phyloP scores from a whole-genome alignment of 2,888 invertebrate genomes.

The Antheraea assamensis region DNA sequence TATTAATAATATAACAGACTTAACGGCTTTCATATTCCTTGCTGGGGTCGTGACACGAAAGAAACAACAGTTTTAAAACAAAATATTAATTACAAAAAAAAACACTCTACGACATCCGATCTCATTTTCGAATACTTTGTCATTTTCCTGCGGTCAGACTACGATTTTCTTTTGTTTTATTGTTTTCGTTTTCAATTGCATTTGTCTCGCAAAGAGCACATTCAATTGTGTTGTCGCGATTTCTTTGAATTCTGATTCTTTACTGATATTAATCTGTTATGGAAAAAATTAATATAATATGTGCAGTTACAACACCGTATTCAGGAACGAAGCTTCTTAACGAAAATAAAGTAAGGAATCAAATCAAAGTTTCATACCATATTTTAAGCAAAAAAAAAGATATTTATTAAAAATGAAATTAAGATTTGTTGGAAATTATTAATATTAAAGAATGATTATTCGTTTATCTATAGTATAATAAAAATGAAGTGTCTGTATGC shows the following conservation, averaged over 20 bases:
- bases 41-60: constrained; percentile 29
- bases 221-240: neutral
- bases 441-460: no score
- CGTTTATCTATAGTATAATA: no score
- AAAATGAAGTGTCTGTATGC: no score
- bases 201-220: neutral
- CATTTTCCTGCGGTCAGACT: neutral
- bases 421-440: no score
- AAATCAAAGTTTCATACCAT: no score
- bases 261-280: no score
- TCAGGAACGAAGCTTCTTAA: no score
- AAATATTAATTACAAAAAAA: constrained; percentile 66
- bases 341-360: no score
- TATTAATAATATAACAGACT: constrained; percentile 6
- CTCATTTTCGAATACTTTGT: constrained; percentile 33
- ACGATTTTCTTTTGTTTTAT: constrained; percentile 5
- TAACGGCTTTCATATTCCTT: constrained; percentile 5
- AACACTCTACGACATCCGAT: constrained; percentile 39
- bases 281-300: no score
- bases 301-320: no score
- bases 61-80: constrained; percentile 44
- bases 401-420: no score
- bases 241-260: neutral
- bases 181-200: neutral
- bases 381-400: no score